A percentile compares a stretch with the other conserved stretches of the same genome.
Conservation (phyloP, 1,140 invertebrate species). For the Ptiloglossa arizonensis region DNA sequence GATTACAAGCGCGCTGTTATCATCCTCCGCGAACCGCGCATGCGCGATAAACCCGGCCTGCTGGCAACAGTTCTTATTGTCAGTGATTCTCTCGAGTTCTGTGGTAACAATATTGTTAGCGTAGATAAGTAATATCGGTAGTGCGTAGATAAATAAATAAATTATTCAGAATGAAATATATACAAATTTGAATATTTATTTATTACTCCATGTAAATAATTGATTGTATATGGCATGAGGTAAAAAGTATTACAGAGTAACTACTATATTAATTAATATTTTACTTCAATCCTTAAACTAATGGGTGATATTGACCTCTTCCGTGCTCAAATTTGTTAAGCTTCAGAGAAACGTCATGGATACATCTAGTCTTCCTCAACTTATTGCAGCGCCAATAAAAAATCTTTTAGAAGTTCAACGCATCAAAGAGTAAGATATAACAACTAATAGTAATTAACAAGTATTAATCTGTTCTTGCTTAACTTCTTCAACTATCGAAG, state of each 20-base stretch:
- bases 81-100: slow-evolving; percentile 15
- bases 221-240: background rate
- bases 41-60: no score
- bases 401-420: slow-evolving; percentile 75
- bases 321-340: background rate
- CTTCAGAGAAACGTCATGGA: slow-evolving; percentile 67
- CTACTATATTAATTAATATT: background rate
- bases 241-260: background rate
- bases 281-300: background rate
- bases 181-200: background rate
- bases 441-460: slow-evolving; percentile 40
- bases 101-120: no score
- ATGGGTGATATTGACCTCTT: background rate
- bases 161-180: background rate
- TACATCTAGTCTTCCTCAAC: slow-evolving; percentile 72
- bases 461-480: slow-evolving; percentile 12
- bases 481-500: slow-evolving; percentile 31
- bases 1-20: no score
- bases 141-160: background rate
- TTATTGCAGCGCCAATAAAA: slow-evolving; percentile 74
- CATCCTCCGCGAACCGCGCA: no score
- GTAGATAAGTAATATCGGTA: no score
- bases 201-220: background rate
- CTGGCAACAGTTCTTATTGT: background rate
- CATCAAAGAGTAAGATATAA: slow-evolving; percentile 77